These are phyloP conservation scores for Coreoperca whiteheadi DNA, from an alignment of 2,113 vertebrate genomes.

Conservation along the genomic window DNA sequence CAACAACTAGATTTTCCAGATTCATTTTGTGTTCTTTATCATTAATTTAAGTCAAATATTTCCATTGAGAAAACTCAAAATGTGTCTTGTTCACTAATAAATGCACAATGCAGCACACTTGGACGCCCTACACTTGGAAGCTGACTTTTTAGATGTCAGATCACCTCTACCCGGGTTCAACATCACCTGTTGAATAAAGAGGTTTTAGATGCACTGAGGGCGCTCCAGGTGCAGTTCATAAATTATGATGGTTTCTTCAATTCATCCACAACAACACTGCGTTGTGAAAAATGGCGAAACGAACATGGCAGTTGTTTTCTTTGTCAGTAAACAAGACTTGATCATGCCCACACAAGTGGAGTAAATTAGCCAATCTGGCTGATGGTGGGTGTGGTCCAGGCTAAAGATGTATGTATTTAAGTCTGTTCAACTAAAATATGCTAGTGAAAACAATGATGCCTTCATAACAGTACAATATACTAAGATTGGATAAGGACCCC, in stretches of 20 bases:
- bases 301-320: constrained; percentile 3
- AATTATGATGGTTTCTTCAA: background rate
- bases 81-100: too few relatives aligned
- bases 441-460: background rate
- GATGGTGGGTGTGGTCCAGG: background rate
- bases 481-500: too few relatives aligned
- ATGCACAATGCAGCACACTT: too few relatives aligned
- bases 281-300: background rate
- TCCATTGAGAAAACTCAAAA: too few relatives aligned
- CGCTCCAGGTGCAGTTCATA: background rate
- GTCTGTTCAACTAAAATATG: background rate
- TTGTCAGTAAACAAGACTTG: background rate
- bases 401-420: background rate
- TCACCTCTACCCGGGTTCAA: background rate
- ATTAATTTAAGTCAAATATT: too few relatives aligned
- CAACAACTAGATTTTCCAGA: too few relatives aligned
- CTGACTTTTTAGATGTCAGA: background rate
- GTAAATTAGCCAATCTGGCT: constrained; percentile 1
- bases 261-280: too few relatives aligned
- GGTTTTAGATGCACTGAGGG: background rate
- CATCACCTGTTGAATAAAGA: background rate
- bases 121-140: too few relatives aligned
- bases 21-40: too few relatives aligned
- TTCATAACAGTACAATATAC: too few relatives aligned
- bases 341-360: background rate